Percentiles rank a stretch among this genome's conserved stretches.
These are phyloP conservation scores for Hirtodrosophila cameraria DNA, from an alignment of 2,888 invertebrate genomes.

Conservation along the genomic window DNA sequence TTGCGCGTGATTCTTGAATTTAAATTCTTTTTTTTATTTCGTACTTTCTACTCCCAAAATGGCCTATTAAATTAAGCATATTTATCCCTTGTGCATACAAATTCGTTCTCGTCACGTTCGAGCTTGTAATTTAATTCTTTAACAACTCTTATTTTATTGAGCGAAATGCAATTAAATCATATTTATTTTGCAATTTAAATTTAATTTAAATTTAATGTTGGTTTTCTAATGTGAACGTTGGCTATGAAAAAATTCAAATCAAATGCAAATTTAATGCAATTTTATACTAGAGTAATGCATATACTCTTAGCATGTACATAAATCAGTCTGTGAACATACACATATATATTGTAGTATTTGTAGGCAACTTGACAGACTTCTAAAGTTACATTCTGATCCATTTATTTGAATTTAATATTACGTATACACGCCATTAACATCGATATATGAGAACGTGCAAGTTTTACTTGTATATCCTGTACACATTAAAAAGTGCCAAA, in stretches of 20 bases:
- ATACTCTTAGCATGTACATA: no score
- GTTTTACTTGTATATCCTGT: no score
- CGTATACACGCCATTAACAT: no score
- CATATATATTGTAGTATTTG: no score
- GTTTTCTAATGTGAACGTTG: conserved; percentile 12
- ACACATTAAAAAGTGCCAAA: no score
- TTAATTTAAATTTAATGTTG: conserved; percentile 27
- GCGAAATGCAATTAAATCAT: conserved; percentile 52
- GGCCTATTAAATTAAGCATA: conserved; percentile 60
- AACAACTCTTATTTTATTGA: conserved; percentile 35
- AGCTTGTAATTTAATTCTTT: conserved; percentile 52
- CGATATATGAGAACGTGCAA: no score
- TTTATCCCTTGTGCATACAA: conserved; percentile 15
- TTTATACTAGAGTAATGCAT: no score
- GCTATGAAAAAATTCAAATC: conserved; percentile 2
- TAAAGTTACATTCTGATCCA: no score
- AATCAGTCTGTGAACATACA: no score
- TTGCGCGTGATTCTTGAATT: conserved; percentile 38
- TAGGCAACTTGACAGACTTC: no score
- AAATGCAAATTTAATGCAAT: conserved; percentile 19
- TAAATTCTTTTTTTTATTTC: conserved; percentile 60
- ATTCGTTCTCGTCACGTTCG: conserved; percentile 46
- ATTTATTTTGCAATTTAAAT: conserved; percentile 45
- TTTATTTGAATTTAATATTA: conserved; percentile 19
- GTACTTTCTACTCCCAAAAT: conserved; percentile 61